Percentiles rank a stretch among this genome's conserved stretches.
These are phyloP conservation scores for Lymantria monacha DNA, from an alignment of 2,888 invertebrate species.

Conservation along the genomic window DNA sequence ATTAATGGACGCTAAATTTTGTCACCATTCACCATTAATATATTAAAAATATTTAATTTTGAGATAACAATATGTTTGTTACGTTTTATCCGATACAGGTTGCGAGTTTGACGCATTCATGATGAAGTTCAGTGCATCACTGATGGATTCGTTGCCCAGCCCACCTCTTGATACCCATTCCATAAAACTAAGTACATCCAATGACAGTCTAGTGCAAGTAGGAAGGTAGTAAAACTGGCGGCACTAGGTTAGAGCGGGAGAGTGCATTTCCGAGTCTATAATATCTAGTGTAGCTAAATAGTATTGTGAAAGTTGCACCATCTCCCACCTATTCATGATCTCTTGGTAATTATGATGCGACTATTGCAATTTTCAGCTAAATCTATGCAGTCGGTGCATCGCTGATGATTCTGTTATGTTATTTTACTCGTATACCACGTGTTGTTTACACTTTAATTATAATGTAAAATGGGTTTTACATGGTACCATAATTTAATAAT, in stretches of 20 bases:
- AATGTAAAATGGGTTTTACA: no score
- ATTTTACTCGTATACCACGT: no score
- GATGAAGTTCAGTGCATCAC: neutral
- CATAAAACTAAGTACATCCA: slow-evolving; percentile 4
- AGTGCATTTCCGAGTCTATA: slow-evolving; percentile 2
- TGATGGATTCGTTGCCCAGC: neutral
- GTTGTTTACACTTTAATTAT: no score
- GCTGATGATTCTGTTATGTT: no score
- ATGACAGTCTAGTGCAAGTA: slow-evolving; percentile 7
- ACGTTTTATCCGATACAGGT: no score
- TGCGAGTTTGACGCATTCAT: no score
- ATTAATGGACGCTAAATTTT: no score
- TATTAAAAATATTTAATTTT: no score
- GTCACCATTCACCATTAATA: no score
- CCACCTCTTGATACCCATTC: neutral
- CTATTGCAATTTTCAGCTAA: slow-evolving; percentile 1
- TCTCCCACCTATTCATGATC: slow-evolving; percentile 1
- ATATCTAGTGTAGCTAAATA: neutral
- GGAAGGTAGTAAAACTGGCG: slow-evolving; percentile 7
- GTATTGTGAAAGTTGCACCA: neutral
- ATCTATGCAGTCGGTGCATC: neutral
- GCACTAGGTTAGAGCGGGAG: slow-evolving; percentile 6
- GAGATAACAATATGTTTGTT: no score
- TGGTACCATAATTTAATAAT: no score
- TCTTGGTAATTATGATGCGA: slow-evolving; percentile 5